Conservation (phyloP, 2,113 vertebrate genomes). For the Myanophis thanlyinensis region DNA sequence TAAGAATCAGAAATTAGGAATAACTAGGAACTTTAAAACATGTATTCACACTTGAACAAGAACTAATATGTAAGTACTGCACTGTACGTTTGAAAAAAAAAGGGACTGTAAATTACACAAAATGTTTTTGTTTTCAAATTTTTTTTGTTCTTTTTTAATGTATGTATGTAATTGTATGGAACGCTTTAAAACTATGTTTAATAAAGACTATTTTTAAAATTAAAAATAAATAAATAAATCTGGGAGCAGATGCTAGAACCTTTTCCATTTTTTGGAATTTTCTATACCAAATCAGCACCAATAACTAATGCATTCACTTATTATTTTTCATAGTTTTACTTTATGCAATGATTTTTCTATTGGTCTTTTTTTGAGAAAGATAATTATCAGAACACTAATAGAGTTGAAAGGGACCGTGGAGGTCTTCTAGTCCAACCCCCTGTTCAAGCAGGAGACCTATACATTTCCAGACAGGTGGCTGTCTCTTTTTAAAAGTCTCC, state of each 20-base stretch:
- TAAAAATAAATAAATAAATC: too few relatives aligned
- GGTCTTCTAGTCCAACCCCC: not conserved
- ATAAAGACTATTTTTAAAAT: too few relatives aligned
- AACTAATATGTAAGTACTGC: too few relatives aligned
- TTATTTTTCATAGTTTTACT: not conserved
- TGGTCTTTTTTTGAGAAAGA: not conserved
- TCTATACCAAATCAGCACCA: not conserved
- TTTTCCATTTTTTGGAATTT: not conserved
- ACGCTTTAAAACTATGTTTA: too few relatives aligned
- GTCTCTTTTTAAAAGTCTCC: not conserved
- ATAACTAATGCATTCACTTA: not conserved
- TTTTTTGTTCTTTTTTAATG: too few relatives aligned
- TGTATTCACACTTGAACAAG: too few relatives aligned
- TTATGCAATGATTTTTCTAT: not conserved
- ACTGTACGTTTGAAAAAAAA: too few relatives aligned
- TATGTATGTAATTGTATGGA: too few relatives aligned
- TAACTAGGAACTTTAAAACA: too few relatives aligned
- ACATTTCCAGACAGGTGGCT: not conserved
- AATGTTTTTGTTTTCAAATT: too few relatives aligned
- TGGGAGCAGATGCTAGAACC: not conserved
- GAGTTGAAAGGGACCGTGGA: not conserved
- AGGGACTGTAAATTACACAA: too few relatives aligned
- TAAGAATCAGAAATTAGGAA: too few relatives aligned
- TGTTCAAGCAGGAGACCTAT: not conserved
- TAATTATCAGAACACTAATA: not conserved